These are phyloP conservation scores for Lytechinus pictus DNA, from an alignment of 35 echinoderm and acorn worm genomes.

Conservation along the genomic window DNA sequence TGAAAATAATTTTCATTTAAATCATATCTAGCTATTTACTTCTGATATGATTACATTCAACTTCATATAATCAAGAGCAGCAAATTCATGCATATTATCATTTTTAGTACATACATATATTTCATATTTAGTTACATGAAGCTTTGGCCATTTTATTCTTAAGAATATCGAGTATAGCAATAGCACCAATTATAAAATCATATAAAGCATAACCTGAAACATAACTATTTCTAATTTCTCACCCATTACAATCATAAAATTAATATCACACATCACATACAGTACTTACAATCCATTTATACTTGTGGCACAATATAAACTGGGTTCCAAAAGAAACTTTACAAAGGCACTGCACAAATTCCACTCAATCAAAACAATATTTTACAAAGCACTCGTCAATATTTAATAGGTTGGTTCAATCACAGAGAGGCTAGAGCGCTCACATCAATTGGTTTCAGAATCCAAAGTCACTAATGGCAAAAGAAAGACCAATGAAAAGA, in stretches of 20 bases:
- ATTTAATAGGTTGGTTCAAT: not conserved
- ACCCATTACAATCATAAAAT: not conserved
- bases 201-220: not conserved
- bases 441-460: too few relatives aligned
- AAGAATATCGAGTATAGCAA: not conserved
- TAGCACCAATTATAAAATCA: not conserved
- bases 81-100: not conserved
- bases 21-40: not conserved
- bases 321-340: too few relatives aligned
- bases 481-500: too few relatives aligned
- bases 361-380: not conserved
- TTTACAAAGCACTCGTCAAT: not conserved
- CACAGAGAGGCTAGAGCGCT: too few relatives aligned
- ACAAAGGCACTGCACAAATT: too few relatives aligned
- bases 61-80: not conserved
- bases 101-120: not conserved
- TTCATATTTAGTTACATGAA: not conserved
- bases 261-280: not conserved
- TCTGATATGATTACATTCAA: not conserved
- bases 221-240: not conserved
- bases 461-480: too few relatives aligned
- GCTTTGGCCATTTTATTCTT: not conserved
- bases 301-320: not conserved
- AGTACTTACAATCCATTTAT: not conserved
- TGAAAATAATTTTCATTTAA: not conserved